phyloP scores from a whole-genome alignment of 2,797 vertebrate species.

The Acanthiza pusilla region DNA sequence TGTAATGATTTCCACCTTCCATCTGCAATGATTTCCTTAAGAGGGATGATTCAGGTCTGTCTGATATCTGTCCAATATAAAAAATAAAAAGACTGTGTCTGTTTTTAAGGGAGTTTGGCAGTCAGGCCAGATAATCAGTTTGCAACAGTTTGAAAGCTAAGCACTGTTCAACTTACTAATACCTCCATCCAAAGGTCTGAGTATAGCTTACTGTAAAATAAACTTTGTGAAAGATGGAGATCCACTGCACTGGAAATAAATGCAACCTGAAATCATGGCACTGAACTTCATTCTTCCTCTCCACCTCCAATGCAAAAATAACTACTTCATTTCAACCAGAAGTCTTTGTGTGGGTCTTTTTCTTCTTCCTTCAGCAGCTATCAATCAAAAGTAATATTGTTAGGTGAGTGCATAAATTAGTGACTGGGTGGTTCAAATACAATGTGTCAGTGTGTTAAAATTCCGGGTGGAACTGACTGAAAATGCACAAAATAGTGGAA shows the following conservation, averaged over 20 bases:
- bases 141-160: not conserved
- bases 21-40: not conserved
- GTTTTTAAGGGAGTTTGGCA: constrained; percentile 4
- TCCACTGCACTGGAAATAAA: not conserved
- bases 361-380: not conserved
- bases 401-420: not conserved
- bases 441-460: not conserved
- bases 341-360: not conserved
- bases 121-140: not conserved
- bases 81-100: not conserved
- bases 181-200: not conserved
- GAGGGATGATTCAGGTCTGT: constrained; percentile 23
- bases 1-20: constrained; percentile 39
- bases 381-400: not conserved
- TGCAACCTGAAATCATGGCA: not conserved
- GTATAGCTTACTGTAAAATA: not conserved
- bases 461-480: not conserved
- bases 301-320: not conserved
- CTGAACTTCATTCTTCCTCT: not conserved
- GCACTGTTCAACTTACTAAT: not conserved
- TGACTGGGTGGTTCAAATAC: not conserved
- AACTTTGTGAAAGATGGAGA: not conserved
- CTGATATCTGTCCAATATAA: constrained; percentile 31
- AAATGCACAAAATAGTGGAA: not conserved
- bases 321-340: not conserved